A percentile compares a stretch with the other conserved stretches of the same genome.
Evolutionary conservation across 2,113 vertebrate species (phyloP).

Genomic region (Leptocoma aspasia): DNA sequence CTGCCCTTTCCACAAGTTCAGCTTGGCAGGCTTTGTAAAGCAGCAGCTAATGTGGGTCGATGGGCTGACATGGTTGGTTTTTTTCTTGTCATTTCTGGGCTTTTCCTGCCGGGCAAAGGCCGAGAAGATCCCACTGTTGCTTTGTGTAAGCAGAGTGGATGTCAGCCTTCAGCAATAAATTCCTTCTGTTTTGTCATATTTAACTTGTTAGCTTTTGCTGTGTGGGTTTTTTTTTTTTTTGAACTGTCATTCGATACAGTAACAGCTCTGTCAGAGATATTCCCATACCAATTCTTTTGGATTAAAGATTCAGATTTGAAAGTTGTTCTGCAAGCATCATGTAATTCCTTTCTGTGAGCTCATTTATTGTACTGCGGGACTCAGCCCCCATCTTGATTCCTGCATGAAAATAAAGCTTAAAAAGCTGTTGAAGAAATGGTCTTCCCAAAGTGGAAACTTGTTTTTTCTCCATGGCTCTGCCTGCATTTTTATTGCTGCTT

Average conservation of each 20-base stretch:
- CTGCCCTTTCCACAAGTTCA: background rate
- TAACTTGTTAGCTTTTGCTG: background rate
- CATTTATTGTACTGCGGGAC: background rate
- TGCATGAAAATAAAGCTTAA: background rate
- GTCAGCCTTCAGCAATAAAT: background rate
- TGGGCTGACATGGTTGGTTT: background rate
- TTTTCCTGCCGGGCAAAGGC: background rate
- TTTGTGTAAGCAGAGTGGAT: background rate
- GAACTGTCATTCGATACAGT: background rate
- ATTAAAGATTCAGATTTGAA: background rate
- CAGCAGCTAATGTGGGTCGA: background rate
- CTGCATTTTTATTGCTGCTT: background rate
- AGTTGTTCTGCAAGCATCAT: background rate
- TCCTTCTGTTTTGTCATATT: background rate
- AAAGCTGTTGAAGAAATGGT: background rate
- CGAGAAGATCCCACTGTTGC: background rate
- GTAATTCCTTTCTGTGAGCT: background rate
- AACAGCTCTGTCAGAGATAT: background rate
- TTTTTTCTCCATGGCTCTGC: background rate
- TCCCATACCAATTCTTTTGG: background rate
- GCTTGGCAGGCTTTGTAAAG: background rate
- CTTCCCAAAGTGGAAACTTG: background rate
- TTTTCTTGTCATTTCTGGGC: background rate
- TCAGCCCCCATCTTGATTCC: background rate
- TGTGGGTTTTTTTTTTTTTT: background rate